Evolutionary conservation across 2,797 vertebrate species (phyloP).

Genomic region (Okamejei kenojei): DNA sequence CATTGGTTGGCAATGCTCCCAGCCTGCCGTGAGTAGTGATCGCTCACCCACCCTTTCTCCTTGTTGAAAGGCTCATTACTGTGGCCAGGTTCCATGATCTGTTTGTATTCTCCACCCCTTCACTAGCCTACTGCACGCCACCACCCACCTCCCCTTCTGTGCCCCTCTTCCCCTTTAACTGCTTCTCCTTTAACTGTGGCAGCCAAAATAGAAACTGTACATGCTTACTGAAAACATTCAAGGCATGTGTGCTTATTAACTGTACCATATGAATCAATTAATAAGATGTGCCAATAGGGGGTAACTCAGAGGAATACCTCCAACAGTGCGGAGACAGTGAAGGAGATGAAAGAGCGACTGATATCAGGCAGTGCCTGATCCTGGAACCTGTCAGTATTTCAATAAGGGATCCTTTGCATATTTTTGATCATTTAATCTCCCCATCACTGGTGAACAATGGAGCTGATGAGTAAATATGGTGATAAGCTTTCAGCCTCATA

Average conservation of each 20-base stretch:
- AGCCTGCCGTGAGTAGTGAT: not conserved
- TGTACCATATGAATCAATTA: not conserved
- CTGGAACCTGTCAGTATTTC: not conserved
- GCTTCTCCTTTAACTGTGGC: not conserved
- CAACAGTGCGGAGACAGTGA: not conserved
- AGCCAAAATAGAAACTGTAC: not conserved
- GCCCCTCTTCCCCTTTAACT: not conserved
- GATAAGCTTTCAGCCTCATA: too few relatives aligned
- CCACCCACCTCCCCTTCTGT: not conserved
- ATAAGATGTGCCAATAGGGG: too few relatives aligned
- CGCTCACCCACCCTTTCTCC: not conserved
- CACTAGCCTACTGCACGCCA: not conserved
- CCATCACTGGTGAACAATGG: not conserved
- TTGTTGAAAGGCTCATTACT: not conserved
- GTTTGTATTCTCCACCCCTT: not conserved
- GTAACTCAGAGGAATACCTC: not conserved
- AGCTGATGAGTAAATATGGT: not conserved
- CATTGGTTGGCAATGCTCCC: not conserved
- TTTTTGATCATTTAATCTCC: not conserved
- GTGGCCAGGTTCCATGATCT: not conserved
- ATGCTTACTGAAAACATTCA: not conserved
- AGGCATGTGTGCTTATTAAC: not conserved
- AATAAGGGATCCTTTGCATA: not conserved
- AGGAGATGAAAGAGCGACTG: not conserved
- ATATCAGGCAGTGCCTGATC: not conserved